phyloP scores from a whole-genome alignment of 2,797 vertebrate species.

The Malacoctenus gilli region DNA sequence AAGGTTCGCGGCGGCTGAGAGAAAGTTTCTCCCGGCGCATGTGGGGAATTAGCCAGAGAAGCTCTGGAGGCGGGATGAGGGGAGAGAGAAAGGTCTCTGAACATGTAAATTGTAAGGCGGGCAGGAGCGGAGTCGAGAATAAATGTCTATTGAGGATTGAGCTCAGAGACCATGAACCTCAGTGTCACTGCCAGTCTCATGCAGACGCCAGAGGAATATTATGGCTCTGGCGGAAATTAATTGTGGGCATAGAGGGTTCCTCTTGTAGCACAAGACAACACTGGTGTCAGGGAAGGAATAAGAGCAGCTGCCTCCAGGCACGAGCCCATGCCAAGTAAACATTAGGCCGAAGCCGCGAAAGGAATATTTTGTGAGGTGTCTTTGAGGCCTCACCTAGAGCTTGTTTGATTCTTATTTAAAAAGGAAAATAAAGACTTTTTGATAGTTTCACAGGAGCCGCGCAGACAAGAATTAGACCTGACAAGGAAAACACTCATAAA shows the following conservation, averaged over 20 bases:
- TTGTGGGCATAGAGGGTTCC: constrained; percentile 78
- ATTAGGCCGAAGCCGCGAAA: constrained; percentile 73
- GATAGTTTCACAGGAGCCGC: constrained; percentile 65
- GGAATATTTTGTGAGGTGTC: constrained; percentile 77
- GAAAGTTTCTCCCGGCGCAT: constrained; percentile 47
- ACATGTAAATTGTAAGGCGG: constrained; percentile 61
- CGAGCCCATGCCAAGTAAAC: constrained; percentile 78
- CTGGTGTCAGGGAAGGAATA: constrained; percentile 72
- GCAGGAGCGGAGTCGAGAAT: constrained; percentile 62
- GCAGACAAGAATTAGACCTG: constrained; percentile 74
- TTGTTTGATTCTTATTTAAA: constrained; percentile 74
- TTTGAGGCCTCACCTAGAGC: constrained; percentile 72
- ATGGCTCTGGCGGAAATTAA: constrained; percentile 79
- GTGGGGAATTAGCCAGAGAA: constrained; percentile 31
- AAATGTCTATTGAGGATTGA: constrained; percentile 68
- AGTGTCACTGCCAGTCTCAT: constrained; percentile 72
- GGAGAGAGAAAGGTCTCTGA: constrained; percentile 45
- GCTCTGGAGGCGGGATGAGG: constrained; percentile 33
- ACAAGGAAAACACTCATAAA: constrained; percentile 80
- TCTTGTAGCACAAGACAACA: constrained; percentile 76
- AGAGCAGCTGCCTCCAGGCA: constrained; percentile 70
- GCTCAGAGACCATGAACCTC: constrained; percentile 60
- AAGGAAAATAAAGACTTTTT: constrained; percentile 74
- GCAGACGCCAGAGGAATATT: constrained; percentile 76
- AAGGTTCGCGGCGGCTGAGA: constrained; percentile 46